Evolutionary conservation across 1,140 invertebrate species (phyloP).

Genomic region (Calephelis nemesis): DNA sequence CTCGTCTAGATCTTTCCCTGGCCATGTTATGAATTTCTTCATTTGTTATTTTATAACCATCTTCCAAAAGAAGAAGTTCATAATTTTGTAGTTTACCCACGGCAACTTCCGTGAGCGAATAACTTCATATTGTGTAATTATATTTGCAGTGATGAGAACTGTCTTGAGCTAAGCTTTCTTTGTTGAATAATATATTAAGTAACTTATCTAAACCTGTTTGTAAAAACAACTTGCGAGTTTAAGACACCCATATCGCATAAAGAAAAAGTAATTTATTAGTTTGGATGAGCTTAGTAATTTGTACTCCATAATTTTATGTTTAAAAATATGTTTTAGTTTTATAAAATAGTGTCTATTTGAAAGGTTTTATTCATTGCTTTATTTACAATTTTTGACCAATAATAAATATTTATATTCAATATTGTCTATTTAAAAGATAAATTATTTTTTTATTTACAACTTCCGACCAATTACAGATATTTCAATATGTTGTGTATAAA

Average conservation of each 20-base stretch:
- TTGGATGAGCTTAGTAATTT: neutral
- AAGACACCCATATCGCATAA: slow-evolving; percentile 8
- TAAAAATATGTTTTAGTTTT: too few species aligned
- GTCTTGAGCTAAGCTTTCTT: slow-evolving; percentile 27
- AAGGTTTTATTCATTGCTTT: too few species aligned
- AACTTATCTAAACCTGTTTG: slow-evolving; percentile 12
- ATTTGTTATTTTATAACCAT: slow-evolving; percentile 53
- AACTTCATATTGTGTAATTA: slow-evolving; percentile 24
- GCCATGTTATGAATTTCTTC: slow-evolving; percentile 57
- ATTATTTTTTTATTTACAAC: too few species aligned
- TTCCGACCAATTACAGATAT: too few species aligned
- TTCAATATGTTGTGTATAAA: too few species aligned
- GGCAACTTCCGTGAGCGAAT: slow-evolving; percentile 40
- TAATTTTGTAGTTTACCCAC: slow-evolving; percentile 36
- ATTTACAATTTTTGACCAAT: too few species aligned
- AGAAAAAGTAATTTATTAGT: neutral
- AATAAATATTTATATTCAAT: too few species aligned
- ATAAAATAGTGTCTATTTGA: too few species aligned
- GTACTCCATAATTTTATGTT: too few species aligned
- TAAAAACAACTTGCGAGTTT: neutral
- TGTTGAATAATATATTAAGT: slow-evolving; percentile 15
- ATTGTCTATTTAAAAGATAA: too few species aligned
- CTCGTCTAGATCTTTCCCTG: slow-evolving; percentile 54
- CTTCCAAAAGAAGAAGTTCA: slow-evolving; percentile 46
- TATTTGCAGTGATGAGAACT: slow-evolving; percentile 26